Evolutionary conservation across 2,888 invertebrate species (phyloP), one percentile per base, ranked within the genome.

Genomic region (Drosophila lacicola): DNA sequence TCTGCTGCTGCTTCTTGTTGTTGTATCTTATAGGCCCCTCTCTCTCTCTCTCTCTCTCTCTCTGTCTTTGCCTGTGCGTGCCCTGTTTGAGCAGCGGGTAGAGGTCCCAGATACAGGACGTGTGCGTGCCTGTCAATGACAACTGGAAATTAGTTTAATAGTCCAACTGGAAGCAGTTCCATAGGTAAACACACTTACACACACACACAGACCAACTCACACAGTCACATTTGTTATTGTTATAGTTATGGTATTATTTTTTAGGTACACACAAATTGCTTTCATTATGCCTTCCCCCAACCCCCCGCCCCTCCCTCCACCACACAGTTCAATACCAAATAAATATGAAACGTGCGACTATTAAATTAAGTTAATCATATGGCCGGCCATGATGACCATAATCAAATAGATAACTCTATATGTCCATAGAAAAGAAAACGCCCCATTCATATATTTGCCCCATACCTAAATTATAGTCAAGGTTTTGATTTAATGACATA

Each of bases 111-210:
- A 5, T 29, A 29, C 47, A 56, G 63, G 50, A 72, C 55, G 56
- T 72, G 83, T 84, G 89, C 83, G 83, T 84, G 83, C 83, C 81
- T 78, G 76, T 65, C 83, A 78, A 67, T 89, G 83, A 87, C 88
- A 89, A 89, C 89, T 84, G 76, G 88, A 84, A 89, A 84, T 84
- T 84, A 89, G 83, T 84, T 84, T 84, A 89, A 84, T 89, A 84
- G 89, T 87, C 88, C 73, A 68, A 87, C 70, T 78, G 63, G 39
- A 55, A 74, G 74, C 75, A 67, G 55, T 47, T 67, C 58, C 65
- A 72, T 53, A 82, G 80, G 65, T 76, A 82, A 80, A 75, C 69
- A 69, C 39, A 57, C 6, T 63, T 29, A 56, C 53, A 58, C 8
- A 21, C 21, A 57, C 53, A 39, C 19, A 19, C 36, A 36, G 14